These are phyloP conservation scores for Cuniculus paca DNA, from an alignment of 2,797 vertebrate species.

Conservation along the genomic window DNA sequence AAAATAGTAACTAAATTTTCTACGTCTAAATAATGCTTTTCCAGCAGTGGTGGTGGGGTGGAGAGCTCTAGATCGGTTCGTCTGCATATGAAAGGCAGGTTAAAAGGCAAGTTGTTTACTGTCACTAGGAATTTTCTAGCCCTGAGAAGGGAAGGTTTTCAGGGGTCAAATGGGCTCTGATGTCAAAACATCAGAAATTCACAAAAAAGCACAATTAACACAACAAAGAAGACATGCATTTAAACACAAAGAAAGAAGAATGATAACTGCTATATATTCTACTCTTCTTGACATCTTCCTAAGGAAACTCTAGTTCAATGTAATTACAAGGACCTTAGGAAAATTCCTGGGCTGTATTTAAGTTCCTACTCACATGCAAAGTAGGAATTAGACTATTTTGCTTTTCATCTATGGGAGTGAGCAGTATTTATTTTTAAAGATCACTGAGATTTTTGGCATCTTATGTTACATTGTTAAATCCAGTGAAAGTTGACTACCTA, in stretches of 20 bases:
- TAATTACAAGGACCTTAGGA: neutral
- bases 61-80: neutral
- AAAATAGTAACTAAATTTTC: neutral
- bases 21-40: neutral
- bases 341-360: conserved; percentile 18
- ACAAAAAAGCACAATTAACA: neutral
- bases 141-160: neutral
- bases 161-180: neutral
- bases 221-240: neutral
- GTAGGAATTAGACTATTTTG: conserved; percentile 1
- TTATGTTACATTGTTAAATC: neutral
- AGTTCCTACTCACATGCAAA: conserved; percentile 19
- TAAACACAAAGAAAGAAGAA: neutral
- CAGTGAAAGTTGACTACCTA: neutral
- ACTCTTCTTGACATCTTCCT: neutral
- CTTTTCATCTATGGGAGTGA: neutral
- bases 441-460: neutral
- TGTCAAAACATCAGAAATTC: neutral
- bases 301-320: neutral
- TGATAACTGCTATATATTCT: neutral
- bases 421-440: neutral
- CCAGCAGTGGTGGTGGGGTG: neutral
- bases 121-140: neutral
- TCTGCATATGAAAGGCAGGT: neutral
- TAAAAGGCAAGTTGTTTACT: neutral